Percentiles rank a stretch among this genome's conserved stretches.
Evolutionary conservation across 2,113 vertebrate genomes (phyloP).

Genomic region (Lates calcarifer): DNA sequence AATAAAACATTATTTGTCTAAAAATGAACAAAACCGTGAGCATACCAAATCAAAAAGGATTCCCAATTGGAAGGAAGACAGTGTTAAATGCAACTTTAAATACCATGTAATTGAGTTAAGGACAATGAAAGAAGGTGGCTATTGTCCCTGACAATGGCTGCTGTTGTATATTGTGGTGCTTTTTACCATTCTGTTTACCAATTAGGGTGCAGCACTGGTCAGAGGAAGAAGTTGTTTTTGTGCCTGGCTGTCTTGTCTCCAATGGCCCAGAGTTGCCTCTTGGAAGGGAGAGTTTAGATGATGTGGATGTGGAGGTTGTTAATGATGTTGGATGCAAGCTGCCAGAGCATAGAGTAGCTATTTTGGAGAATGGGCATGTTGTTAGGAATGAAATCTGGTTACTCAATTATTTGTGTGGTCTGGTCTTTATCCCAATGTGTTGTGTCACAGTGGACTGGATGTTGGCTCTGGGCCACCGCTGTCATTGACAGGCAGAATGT

Average conservation of each 20-base stretch:
- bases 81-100: neutral
- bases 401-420: slow-evolving; percentile 2
- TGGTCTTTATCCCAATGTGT: neutral
- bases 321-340: slow-evolving; percentile 9
- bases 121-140: neutral
- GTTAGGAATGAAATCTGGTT: slow-evolving; percentile 6
- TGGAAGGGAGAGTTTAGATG: slow-evolving; percentile 1
- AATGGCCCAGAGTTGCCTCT: neutral
- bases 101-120: neutral
- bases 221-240: neutral
- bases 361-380: slow-evolving; percentile 5
- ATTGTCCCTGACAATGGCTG: too few relatives aligned
- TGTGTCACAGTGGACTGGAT: slow-evolving; percentile 15
- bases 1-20: neutral
- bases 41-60: neutral
- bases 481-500: slow-evolving; percentile 13
- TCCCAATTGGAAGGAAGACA: neutral
- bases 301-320: slow-evolving; percentile 13
- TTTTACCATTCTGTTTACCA: neutral
- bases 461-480: slow-evolving; percentile 16
- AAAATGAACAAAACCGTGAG: neutral
- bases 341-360: neutral
- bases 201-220: slow-evolving; percentile 8
- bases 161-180: neutral
- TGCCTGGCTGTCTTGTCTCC: neutral